Percentiles rank a stretch among this genome's conserved stretches.
phyloP scores from a whole-genome alignment of 2,113 vertebrate species.

The Amphiprion percula region DNA sequence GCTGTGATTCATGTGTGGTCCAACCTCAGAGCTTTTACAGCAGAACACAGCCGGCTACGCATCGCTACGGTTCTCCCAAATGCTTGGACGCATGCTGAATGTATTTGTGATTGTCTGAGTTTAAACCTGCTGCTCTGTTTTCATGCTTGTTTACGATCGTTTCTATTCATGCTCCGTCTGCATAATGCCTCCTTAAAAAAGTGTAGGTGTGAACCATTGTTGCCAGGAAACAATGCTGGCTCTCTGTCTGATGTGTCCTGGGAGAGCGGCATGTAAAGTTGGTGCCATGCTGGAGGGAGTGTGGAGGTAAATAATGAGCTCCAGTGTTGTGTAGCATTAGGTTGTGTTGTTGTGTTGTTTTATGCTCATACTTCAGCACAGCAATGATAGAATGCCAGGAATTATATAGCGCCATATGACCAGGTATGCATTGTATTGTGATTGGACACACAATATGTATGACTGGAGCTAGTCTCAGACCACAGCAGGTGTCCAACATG shows the following conservation, averaged over 20 bases:
- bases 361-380: not conserved
- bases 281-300: not conserved
- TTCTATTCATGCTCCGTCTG: not conserved
- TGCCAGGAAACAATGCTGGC: conserved; percentile 21
- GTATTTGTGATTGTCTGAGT: not conserved
- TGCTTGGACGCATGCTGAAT: not conserved
- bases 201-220: conserved; percentile 7
- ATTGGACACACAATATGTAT: not conserved
- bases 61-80: not conserved
- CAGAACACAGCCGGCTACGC: not conserved
- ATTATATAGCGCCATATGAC: not conserved
- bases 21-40: not conserved
- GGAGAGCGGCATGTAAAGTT: not conserved
- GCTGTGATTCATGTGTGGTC: not conserved
- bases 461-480: too few relatives aligned
- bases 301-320: not conserved
- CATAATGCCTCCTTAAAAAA: not conserved
- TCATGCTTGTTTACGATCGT: not conserved
- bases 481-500: too few relatives aligned
- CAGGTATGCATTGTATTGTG: not conserved
- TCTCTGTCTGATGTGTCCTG: not conserved
- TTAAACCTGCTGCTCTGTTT: not conserved
- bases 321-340: not conserved
- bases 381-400: not conserved
- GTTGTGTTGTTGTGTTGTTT: not conserved